These are phyloP conservation scores for Lamproptera curius DNA, from an alignment of 2,888 invertebrate genomes.

Conservation along the genomic window DNA sequence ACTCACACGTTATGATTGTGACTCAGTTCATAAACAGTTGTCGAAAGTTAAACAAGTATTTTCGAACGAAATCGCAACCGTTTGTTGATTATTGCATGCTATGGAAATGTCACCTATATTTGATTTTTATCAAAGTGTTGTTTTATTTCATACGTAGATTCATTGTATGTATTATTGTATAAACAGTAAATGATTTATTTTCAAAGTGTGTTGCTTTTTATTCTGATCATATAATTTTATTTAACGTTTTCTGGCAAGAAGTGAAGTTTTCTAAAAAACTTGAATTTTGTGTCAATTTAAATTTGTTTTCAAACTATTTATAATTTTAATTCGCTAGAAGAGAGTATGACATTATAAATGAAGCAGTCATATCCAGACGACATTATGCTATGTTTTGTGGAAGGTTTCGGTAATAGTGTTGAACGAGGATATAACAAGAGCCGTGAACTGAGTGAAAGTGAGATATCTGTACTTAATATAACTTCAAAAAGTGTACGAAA, in stretches of 20 bases:
- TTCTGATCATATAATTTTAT: neutral
- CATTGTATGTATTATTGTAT: too few species aligned
- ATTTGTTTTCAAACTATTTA: too few species aligned
- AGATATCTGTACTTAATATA: slow-evolving; percentile 37
- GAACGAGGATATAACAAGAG: slow-evolving; percentile 51
- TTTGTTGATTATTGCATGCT: slow-evolving; percentile 43
- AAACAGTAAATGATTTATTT: too few species aligned
- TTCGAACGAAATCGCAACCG: slow-evolving; percentile 43
- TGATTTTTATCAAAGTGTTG: neutral
- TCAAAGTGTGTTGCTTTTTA: too few species aligned
- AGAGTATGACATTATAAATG: slow-evolving; percentile 66
- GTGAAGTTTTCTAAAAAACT: neutral
- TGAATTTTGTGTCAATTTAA: slow-evolving; percentile 1
- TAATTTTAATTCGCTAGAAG: slow-evolving; percentile 7
- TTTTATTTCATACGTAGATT: neutral
- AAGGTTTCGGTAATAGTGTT: slow-evolving; percentile 76
- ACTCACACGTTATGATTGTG: slow-evolving; percentile 4
- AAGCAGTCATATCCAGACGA: slow-evolving; percentile 70
- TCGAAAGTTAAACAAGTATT: slow-evolving; percentile 50
- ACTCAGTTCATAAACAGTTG: slow-evolving; percentile 51
- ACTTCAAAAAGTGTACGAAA: slow-evolving; percentile 37
- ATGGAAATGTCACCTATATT: slow-evolving; percentile 47
- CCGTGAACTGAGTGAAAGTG: slow-evolving; percentile 48
- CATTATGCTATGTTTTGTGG: slow-evolving; percentile 85
- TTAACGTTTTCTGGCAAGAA: neutral